A percentile compares a stretch with the other conserved stretches of the same genome.
phyloP scores from a whole-genome alignment of 2,797 vertebrate genomes.

The Heterohyrax brucei region DNA sequence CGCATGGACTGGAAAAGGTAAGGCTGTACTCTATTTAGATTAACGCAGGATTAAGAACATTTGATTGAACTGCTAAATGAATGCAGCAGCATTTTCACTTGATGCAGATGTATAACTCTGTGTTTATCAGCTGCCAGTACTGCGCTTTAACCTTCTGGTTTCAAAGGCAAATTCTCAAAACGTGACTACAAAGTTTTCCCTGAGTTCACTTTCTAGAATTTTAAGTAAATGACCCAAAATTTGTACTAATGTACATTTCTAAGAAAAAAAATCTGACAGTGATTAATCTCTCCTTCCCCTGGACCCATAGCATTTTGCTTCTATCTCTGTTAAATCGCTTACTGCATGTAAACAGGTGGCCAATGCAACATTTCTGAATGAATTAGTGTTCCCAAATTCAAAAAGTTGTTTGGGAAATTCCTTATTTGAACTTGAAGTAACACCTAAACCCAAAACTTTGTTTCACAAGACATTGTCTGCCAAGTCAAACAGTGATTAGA shows the following conservation, averaged over 20 bases:
- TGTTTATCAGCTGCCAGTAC: slow-evolving; percentile 65
- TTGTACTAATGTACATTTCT: neutral
- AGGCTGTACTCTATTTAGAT: slow-evolving; percentile 60
- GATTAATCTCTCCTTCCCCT: neutral
- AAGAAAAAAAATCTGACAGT: neutral
- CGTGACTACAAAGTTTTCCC: neutral
- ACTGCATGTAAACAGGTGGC: neutral
- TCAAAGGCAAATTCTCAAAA: slow-evolving; percentile 62
- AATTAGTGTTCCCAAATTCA: slow-evolving; percentile 49
- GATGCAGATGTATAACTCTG: slow-evolving; percentile 11
- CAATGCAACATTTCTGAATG: neutral
- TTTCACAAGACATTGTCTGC: slow-evolving; percentile 24
- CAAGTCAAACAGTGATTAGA: neutral
- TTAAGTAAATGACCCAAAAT: slow-evolving; percentile 27
- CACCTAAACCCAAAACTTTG: neutral
- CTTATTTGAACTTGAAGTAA: neutral
- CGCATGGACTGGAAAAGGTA: slow-evolving; percentile 45
- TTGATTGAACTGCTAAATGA: slow-evolving; percentile 70
- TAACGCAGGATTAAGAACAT: slow-evolving; percentile 64
- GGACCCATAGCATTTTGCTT: neutral
- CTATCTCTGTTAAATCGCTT: slow-evolving; percentile 27
- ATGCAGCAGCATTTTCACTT: slow-evolving; percentile 65
- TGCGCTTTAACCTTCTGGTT: slow-evolving; percentile 16
- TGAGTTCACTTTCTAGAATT: slow-evolving; percentile 53
- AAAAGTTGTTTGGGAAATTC: slow-evolving; percentile 18